These are phyloP conservation scores for Rhynchophorus ferrugineus DNA, from an alignment of 1,140 invertebrate species.

Conservation along the genomic window DNA sequence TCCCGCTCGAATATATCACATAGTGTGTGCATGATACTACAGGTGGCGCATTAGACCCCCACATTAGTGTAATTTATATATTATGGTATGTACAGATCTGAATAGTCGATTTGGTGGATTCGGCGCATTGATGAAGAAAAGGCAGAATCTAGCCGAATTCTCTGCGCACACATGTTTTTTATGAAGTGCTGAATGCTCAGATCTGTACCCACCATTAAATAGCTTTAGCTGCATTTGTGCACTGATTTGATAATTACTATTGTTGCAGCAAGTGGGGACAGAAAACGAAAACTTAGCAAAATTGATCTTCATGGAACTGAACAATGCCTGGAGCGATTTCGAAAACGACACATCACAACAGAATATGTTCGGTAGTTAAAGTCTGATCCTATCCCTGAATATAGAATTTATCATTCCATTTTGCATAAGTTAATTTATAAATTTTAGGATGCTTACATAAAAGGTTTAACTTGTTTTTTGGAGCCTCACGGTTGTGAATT, in stretches of 20 bases:
- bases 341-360: conserved; percentile 84
- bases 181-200: too few species aligned
- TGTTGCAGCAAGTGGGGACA: conserved; percentile 72
- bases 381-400: neutral
- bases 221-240: too few species aligned
- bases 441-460: neutral
- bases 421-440: conserved; percentile 5
- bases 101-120: too few species aligned
- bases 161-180: too few species aligned
- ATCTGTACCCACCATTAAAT: too few species aligned
- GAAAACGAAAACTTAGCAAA: conserved; percentile 88
- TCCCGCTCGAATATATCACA: too few species aligned
- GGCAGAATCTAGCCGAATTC: too few species aligned
- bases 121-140: too few species aligned
- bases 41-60: too few species aligned
- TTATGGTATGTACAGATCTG: too few species aligned
- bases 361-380: conserved; percentile 64
- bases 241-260: neutral
- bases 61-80: too few species aligned
- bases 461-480: neutral
- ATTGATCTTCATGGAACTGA: conserved; percentile 97
- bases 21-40: too few species aligned
- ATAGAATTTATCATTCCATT: conserved; percentile 17
- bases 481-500: neutral
- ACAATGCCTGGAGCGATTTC: conserved; percentile 97